These are phyloP conservation scores for Cheilosia urbana DNA, from an alignment of 2,888 invertebrate species.

Conservation along the genomic window DNA sequence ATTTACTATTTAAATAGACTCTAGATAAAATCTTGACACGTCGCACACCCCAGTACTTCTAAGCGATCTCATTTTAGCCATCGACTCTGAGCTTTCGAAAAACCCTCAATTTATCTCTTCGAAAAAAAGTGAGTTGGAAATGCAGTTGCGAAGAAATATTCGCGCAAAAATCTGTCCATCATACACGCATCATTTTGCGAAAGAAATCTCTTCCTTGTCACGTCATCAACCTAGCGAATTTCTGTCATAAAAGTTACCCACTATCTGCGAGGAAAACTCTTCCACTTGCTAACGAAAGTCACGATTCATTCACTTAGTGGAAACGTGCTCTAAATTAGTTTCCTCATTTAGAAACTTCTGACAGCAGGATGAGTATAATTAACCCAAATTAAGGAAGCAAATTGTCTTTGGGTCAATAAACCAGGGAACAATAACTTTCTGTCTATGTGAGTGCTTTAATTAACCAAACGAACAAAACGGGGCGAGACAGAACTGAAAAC, in stretches of 20 bases:
- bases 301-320: slow-evolving; percentile 6
- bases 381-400: slow-evolving; percentile 28
- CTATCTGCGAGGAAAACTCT: neutral
- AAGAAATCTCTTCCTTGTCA: too few relatives aligned
- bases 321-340: slow-evolving; percentile 9
- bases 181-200: too few relatives aligned
- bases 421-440: neutral
- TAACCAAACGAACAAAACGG: neutral
- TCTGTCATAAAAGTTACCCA: neutral
- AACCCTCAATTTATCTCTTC: too few relatives aligned
- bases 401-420: slow-evolving; percentile 21
- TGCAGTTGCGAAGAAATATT: too few relatives aligned
- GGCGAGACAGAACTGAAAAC: neutral
- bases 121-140: too few relatives aligned
- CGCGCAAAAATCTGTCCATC: too few relatives aligned
- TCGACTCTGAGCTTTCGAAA: too few relatives aligned
- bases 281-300: slow-evolving; percentile 1
- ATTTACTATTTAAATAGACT: too few relatives aligned
- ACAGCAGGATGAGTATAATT: slow-evolving; percentile 20
- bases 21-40: too few relatives aligned
- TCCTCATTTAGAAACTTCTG: slow-evolving; percentile 1
- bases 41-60: too few relatives aligned
- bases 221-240: neutral
- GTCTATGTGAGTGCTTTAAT: slow-evolving; percentile 17
- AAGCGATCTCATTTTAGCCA: too few relatives aligned